Percentiles rank a stretch among this genome's conserved stretches.
Evolutionary conservation across 2,113 vertebrate genomes (phyloP).

Genomic region (Excalfactoria chinensis): DNA sequence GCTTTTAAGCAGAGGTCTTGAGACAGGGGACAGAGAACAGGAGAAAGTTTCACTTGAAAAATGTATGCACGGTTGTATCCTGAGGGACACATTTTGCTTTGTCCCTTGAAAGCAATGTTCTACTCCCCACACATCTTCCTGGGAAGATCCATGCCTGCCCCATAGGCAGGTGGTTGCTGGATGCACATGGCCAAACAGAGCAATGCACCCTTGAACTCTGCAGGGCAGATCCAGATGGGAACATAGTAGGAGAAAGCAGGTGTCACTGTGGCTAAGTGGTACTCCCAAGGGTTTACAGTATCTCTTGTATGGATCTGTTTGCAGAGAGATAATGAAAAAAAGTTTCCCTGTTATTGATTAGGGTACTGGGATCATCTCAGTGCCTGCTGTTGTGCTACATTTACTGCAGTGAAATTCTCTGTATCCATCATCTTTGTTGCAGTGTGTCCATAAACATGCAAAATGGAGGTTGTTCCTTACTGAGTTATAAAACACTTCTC

Average conservation of each 20-base stretch:
- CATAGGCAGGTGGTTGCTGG: background rate
- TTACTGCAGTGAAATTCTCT: background rate
- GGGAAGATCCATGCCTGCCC: background rate
- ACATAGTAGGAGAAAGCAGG: background rate
- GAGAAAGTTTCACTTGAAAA: background rate
- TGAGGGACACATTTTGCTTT: background rate
- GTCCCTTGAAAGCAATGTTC: background rate
- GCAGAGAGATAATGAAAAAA: background rate
- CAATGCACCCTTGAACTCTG: background rate
- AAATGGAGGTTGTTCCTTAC: background rate
- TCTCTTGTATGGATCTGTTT: background rate
- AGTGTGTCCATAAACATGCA: background rate
- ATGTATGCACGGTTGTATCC: background rate
- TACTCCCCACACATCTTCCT: background rate
- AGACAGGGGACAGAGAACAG: background rate
- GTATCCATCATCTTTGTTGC: background rate
- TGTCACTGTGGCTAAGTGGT: background rate
- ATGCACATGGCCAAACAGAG: background rate
- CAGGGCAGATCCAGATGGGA: background rate
- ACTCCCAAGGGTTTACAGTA: background rate
- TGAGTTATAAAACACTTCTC: background rate
- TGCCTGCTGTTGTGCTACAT: background rate
- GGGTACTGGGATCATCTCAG: background rate
- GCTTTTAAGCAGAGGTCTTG: background rate
- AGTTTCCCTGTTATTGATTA: background rate